Evolutionary conservation across 1,140 invertebrate species (phyloP).

Genomic region (Plutomurus gul): DNA sequence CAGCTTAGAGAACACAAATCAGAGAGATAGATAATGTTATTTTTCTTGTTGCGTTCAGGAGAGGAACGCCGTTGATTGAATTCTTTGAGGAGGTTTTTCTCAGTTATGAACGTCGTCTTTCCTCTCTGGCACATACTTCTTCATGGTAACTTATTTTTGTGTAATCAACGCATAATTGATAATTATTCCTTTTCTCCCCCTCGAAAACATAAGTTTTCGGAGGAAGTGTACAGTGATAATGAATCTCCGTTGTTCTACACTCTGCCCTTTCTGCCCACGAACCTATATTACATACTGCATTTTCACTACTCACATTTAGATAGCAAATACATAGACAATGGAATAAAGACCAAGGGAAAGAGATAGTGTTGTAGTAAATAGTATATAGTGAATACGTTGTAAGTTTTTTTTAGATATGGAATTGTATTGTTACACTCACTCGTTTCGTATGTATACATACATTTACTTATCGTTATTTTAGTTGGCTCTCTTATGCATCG

Average conservation of each 20-base stretch:
- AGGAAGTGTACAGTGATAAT: slow-evolving; percentile 13
- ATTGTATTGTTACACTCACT: slow-evolving; percentile 12
- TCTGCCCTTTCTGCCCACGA: too few relatives aligned
- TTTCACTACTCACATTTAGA: too few relatives aligned
- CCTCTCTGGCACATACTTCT: not conserved
- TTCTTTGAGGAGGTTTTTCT: not conserved
- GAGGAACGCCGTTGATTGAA: not conserved
- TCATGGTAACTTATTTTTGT: slow-evolving; percentile 19
- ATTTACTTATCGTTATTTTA: slow-evolving; percentile 18
- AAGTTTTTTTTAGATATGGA: slow-evolving; percentile 22
- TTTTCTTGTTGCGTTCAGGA: not conserved
- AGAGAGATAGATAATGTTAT: too few relatives aligned
- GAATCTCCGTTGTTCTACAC: not conserved
- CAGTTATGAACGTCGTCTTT: not conserved
- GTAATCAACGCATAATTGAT: slow-evolving; percentile 34
- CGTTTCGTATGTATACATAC: slow-evolving; percentile 19
- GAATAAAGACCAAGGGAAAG: not conserved
- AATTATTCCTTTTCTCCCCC: slow-evolving; percentile 25
- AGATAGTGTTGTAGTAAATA: not conserved
- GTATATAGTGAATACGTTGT: not conserved
- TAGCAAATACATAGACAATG: not conserved
- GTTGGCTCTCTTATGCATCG: not conserved
- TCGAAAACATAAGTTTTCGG: slow-evolving; percentile 5
- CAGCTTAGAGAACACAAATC: too few relatives aligned
- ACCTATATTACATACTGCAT: too few relatives aligned